Base-by-base conservation (phyloP, 2,797 vertebrate genomes). In the Melanotaenia parkinsoni region DNA sequence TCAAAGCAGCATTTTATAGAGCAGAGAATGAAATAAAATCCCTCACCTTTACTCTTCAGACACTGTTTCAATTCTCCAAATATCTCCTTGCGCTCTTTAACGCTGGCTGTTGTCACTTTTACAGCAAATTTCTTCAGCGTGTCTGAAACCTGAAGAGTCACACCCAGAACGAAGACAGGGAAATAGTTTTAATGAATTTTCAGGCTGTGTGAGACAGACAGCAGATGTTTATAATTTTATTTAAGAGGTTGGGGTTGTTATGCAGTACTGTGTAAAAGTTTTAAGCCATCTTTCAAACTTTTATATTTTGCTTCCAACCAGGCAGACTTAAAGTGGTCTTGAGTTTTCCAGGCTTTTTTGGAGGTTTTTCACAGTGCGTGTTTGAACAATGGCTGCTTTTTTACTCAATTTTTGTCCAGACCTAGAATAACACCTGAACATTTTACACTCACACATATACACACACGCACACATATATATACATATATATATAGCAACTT, bases 111-210 rank as follows among this genome's bases (percentile, higher is more conserved):
- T 0, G 97, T 99, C 57, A 99, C 98, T 70, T 96, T 99, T 8
- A 93, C 92, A 0, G 98, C 97, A 92, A 99, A 99, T 75, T 94
- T 97, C 94, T 96, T 99, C 87, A 99, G 93, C 0, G 97, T 96
- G 50, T 99, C 97, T 14, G 97, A 97, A 94, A 97, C 96, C 98
- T 99, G 75, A 33, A 76, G 0, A 73, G 7, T 40, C 18, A 70
- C 5, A 57, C 9, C 54, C n/a, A 73, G 22, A 58, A 20, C 3
- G 24, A 26, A 16, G 6, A 7, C 10, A 1, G 14, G 8, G 14
- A 28, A 45, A 63, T 10, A 16, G 11, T 67, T 40, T 67, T 5
- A 37, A 24, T 53, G 32, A 9, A 12, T 12, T 26, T 28, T 54
- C 24, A 14, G 51, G 26, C 10, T 4, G 3, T 5, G 51, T 53